A percentile compares a stretch with the other conserved stretches of the same genome.
Conservation (phyloP, 37 sponge, comb jelly and placozoan genomes). For the Hexactinellida sp. region DNA sequence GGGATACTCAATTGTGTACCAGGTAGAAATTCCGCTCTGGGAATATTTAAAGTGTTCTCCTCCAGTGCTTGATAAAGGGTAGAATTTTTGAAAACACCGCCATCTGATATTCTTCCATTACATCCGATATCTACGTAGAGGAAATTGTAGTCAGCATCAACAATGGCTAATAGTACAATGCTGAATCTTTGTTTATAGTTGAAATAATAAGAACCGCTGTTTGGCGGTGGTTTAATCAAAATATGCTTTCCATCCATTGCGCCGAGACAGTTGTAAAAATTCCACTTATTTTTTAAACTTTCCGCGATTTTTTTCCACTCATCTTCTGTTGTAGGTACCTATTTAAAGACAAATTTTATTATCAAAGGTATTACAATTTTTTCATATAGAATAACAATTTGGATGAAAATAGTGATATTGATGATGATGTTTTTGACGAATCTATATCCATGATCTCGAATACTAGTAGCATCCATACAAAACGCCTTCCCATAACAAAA, state of each 20-base stretch:
- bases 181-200: not conserved
- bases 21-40: not conserved
- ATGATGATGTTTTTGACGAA: too few species aligned
- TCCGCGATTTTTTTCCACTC: not conserved
- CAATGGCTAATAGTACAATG: constrained; percentile 3
- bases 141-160: constrained; percentile 26
- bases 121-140: constrained; percentile 25
- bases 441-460: too few species aligned
- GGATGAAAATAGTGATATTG: too few species aligned
- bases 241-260: too few species aligned
- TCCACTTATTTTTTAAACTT: not conserved
- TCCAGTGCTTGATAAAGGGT: not conserved
- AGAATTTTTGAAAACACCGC: constrained; percentile 24
- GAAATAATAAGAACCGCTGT: not conserved
- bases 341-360: too few species aligned
- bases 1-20: not conserved
- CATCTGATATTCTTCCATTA: constrained; percentile 20
- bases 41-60: constrained; percentile 19
- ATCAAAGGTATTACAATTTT: too few species aligned
- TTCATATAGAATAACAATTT: too few species aligned
- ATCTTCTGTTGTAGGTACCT: not conserved
- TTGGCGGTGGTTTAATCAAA: too few species aligned
- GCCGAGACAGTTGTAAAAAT: too few species aligned
- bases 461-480: too few species aligned
- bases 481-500: too few species aligned